Evolutionary conservation across 2,113 vertebrate species (phyloP).

Genomic region (Triplophysa dalaica): DNA sequence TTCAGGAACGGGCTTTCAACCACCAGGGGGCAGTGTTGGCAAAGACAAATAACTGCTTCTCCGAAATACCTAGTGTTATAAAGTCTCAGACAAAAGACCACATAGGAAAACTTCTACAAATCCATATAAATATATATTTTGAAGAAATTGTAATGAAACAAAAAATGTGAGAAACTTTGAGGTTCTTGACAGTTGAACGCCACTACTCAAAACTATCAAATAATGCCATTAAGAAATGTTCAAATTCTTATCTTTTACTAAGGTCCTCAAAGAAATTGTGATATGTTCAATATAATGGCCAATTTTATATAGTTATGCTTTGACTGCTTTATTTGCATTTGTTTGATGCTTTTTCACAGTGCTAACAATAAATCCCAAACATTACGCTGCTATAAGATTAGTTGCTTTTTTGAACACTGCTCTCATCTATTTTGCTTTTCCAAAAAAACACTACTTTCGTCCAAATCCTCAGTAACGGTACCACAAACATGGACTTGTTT

Average conservation of each 20-base stretch:
- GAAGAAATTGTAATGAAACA: too few species aligned
- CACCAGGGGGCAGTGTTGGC: slow-evolving; percentile 38
- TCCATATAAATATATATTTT: too few species aligned
- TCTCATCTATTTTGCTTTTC: background rate
- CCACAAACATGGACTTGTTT: background rate
- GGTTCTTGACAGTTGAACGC: too few species aligned
- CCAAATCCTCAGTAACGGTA: background rate
- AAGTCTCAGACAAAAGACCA: background rate
- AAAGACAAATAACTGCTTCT: background rate
- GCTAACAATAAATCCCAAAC: slow-evolving; percentile 2
- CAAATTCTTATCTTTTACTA: too few species aligned
- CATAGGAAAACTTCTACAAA: too few species aligned
- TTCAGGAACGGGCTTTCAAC: background rate
- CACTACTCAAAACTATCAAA: too few species aligned
- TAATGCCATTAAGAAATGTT: too few species aligned
- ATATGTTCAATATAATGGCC: too few species aligned
- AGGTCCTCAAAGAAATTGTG: too few species aligned
- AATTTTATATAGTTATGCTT: too few species aligned
- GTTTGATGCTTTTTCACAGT: background rate
- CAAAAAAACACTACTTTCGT: background rate
- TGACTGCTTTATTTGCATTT: too few species aligned
- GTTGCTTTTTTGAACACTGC: background rate
- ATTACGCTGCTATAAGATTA: background rate
- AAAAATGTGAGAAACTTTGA: too few species aligned
- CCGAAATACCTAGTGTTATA: background rate